Evolutionary conservation across 2,888 invertebrate genomes (phyloP), one percentile per base, ranked within the genome.

Genomic region (Amiota communis): DNA sequence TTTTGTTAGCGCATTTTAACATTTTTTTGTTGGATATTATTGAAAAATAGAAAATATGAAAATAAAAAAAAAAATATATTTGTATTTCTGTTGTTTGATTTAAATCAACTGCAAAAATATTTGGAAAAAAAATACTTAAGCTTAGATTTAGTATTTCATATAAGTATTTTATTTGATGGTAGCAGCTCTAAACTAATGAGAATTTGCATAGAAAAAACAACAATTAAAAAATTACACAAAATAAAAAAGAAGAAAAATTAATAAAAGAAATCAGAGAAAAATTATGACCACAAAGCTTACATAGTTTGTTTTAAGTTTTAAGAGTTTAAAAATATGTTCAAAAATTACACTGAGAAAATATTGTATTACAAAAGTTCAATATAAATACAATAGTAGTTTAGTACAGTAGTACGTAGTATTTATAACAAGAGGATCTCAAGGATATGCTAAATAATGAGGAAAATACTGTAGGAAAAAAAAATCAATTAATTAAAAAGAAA

Each of bases 261-360:
- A 20, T 17, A 59, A 20, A 59, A n/a, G 10, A 51, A n/a, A 12
- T 4, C 1, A 23, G 1, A 23, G 36, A 36, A 36, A 36, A 36
- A 36, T 36, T 36, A 36, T 36, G 36, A 1, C 36, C 36, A 36
- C 36, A 36, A 6, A 36, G 36, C 36, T 36, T 36, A 36, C 36
- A 36, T 51, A 59, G 4, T 9, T 59, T 59, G 15, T 20, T 20
- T 20, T 20, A 15, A 36, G 36, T 36, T 36, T 6, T 2, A 36
- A 36, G 6, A 36, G 6, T 36, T 36, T 36, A 36, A 74, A 61
- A 47, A 71, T 68, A 74, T 67, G 65, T 36, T 47, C 17, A 75
- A 70, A 74, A 80, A 84, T 79, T 82, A 84, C 85, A 82, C 83
- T 79, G 83, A 83, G 81, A 85, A 86, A 86, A 67, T 73, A 70